Evolutionary conservation across 23 tunicate species (phyloP).

Genomic region (Halocynthia roretzi): DNA sequence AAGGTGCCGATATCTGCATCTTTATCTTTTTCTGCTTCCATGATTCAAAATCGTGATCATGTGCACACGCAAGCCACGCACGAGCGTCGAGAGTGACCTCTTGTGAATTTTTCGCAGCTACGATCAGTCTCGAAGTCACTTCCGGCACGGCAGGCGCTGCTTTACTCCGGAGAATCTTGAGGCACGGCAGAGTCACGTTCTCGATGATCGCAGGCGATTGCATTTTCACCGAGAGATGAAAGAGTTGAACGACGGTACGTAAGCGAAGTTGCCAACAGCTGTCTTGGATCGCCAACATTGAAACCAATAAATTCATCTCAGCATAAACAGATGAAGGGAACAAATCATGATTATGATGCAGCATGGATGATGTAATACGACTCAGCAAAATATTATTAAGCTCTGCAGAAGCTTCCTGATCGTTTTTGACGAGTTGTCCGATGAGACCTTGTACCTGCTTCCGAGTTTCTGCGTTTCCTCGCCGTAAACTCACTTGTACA

Average conservation of each 20-base stretch:
- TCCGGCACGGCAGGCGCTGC: conserved; percentile 2
- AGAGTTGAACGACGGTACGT: conserved; percentile 63
- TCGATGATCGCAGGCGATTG: conserved; percentile 79
- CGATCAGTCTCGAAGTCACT: conserved; percentile 4
- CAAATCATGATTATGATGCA: conserved; percentile 82
- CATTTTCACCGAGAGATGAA: conserved; percentile 52
- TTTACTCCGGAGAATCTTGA: conserved; percentile 56
- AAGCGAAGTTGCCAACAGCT: conserved; percentile 79
- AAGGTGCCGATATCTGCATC: neutral
- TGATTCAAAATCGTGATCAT: conserved; percentile 46
- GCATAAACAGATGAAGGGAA: conserved; percentile 72
- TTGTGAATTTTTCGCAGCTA: neutral
- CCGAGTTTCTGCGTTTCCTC: conserved; percentile 55
- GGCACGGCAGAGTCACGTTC: conserved; percentile 77
- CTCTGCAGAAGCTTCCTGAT: conserved; percentile 53
- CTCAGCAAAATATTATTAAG: conserved; percentile 54
- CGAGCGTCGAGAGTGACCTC: conserved; percentile 13
- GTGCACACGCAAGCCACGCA: conserved; percentile 43
- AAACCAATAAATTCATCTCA: conserved; percentile 69
- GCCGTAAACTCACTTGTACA: conserved; percentile 43
- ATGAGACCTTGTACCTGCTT: conserved; percentile 82
- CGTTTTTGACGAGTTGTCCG: conserved; percentile 72
- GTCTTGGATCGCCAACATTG: conserved; percentile 60
- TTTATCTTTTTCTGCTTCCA: conserved; percentile 50
- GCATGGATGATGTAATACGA: conserved; percentile 65